Conservation (phyloP, 2,888 invertebrate genomes). For the Diaperis boleti region DNA sequence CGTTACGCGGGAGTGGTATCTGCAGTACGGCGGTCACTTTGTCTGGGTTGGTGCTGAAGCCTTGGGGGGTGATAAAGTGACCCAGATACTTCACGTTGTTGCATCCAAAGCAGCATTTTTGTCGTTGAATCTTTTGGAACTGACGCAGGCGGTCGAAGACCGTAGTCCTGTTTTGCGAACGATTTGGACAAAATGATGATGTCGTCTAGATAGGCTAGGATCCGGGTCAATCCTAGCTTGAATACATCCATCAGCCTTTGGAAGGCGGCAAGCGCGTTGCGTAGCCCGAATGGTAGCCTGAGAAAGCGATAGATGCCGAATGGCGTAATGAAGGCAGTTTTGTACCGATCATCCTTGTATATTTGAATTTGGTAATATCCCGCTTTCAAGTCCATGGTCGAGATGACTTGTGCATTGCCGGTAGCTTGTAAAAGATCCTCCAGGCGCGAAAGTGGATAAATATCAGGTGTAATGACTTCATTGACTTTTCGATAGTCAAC, state of each 20-base stretch:
- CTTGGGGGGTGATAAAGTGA: conserved; percentile 44
- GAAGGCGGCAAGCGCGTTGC: neutral
- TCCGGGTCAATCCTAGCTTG: neutral
- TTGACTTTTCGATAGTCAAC: too few species aligned
- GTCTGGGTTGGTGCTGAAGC: conserved; percentile 44
- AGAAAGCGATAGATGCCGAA: neutral
- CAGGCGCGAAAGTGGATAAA: too few species aligned
- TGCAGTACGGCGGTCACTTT: conserved; percentile 45
- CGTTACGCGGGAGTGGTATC: conserved; percentile 38
- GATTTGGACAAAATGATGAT: neutral
- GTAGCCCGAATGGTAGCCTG: neutral
- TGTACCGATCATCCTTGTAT: too few species aligned
- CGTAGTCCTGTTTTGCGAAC: neutral
- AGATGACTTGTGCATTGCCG: too few species aligned
- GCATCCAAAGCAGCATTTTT: neutral
- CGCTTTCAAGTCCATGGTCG: too few species aligned
- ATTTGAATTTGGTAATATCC: too few species aligned
- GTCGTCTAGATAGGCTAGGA: neutral
- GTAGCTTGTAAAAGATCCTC: too few species aligned
- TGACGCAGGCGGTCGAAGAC: neutral
- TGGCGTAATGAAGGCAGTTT: too few species aligned
- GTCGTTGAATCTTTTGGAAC: neutral
- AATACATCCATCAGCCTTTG: neutral
- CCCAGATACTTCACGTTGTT: conserved; percentile 44
- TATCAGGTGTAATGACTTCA: too few species aligned